Conservation (phyloP, 2,113 vertebrate genomes). For the Oceanites oceanicus region DNA sequence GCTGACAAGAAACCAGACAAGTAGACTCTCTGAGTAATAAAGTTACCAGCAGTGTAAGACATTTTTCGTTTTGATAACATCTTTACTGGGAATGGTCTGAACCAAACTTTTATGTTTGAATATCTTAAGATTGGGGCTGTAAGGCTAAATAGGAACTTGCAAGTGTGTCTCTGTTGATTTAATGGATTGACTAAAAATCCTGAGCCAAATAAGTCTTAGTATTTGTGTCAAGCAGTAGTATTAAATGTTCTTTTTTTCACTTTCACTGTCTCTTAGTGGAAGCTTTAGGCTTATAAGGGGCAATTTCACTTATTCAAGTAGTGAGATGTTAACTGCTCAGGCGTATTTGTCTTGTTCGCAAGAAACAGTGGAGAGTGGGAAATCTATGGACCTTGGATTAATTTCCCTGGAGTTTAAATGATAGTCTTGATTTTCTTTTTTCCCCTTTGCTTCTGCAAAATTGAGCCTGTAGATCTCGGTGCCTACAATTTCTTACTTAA, state of each 20-base stretch:
- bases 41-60: conserved; percentile 42
- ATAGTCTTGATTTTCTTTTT: neutral
- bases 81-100: neutral
- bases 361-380: neutral
- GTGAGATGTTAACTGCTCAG: neutral
- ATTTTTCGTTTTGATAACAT: conserved; percentile 23
- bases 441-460: neutral
- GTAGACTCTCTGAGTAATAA: conserved; percentile 37
- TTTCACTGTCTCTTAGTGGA: neutral
- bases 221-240: neutral
- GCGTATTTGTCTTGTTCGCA: neutral
- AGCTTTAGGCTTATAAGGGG: neutral
- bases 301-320: neutral
- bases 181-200: neutral
- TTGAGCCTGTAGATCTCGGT: neutral
- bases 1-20: conserved; percentile 58
- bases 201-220: neutral
- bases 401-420: neutral
- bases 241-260: neutral
- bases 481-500: neutral
- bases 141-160: neutral
- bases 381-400: conserved; percentile 10
- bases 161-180: neutral
- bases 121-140: neutral
- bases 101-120: neutral